Conservation (phyloP, 2,797 vertebrate genomes). For the Malacoctenus gilli region DNA sequence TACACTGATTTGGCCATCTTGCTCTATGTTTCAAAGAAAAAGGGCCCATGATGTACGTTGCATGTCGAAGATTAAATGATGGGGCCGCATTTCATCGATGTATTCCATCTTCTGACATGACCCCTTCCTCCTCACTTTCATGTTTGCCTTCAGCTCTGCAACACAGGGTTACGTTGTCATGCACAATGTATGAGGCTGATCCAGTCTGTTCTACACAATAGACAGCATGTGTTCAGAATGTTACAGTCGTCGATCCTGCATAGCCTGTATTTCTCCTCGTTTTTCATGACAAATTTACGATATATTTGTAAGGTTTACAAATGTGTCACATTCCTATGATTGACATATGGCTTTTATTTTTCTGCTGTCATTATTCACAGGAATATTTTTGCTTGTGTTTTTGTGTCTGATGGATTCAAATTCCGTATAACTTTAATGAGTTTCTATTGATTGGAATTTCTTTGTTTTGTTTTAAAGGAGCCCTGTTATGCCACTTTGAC, state of each 20-base stretch:
- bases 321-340: neutral
- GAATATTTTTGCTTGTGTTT: too few species aligned
- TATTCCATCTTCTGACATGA: slow-evolving; percentile 23
- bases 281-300: too few species aligned
- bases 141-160: slow-evolving; percentile 6
- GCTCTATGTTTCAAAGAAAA: slow-evolving; percentile 14
- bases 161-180: slow-evolving; percentile 9
- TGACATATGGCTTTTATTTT: too few species aligned
- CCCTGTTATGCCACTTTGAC: too few species aligned
- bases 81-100: slow-evolving; percentile 20
- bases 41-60: slow-evolving; percentile 3
- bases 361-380: too few species aligned
- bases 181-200: neutral
- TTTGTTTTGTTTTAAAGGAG: too few species aligned
- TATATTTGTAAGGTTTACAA: too few species aligned
- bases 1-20: slow-evolving; percentile 15
- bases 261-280: too few species aligned
- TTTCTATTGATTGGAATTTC: too few species aligned
- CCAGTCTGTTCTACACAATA: neutral
- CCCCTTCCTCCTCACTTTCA: slow-evolving; percentile 27
- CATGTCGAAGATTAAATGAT: slow-evolving; percentile 21
- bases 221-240: neutral
- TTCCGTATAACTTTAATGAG: too few species aligned
- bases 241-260: too few species aligned
- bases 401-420: too few species aligned